Conservation (phyloP, 2,888 invertebrate species). For the Pandemis corylana region DNA sequence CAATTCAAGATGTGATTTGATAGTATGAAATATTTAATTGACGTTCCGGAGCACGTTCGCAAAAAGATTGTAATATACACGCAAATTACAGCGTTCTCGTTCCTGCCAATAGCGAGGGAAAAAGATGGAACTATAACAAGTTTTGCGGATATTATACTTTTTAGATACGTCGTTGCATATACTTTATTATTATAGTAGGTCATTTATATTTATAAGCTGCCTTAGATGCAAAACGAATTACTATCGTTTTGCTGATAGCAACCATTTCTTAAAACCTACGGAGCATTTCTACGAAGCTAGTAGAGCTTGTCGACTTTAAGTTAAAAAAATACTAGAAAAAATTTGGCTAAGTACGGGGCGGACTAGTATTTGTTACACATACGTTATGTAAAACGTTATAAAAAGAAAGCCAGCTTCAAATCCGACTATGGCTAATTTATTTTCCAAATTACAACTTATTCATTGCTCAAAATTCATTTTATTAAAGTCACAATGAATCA, state of each 20-base stretch:
- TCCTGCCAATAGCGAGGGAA: not conserved
- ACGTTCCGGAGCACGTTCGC: not conserved
- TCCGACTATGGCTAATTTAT: not conserved
- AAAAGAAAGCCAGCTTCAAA: not conserved
- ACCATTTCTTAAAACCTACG: not conserved
- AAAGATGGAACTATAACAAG: not conserved
- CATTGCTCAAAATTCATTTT: too few relatives aligned
- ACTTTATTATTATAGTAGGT: not conserved
- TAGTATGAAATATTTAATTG: not conserved
- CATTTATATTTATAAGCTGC: slow-evolving; percentile 7
- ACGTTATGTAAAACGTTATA: not conserved
- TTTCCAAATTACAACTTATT: not conserved
- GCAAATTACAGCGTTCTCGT: not conserved
- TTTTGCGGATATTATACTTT: not conserved
- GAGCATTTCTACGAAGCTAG: not conserved
- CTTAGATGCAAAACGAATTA: not conserved
- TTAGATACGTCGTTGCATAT: not conserved
- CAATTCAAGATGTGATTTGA: too few relatives aligned
- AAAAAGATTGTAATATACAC: not conserved
- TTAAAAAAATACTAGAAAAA: slow-evolving; percentile 39
- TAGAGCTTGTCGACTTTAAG: not conserved
- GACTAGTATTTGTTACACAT: slow-evolving; percentile 10
- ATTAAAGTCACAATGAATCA: too few relatives aligned
- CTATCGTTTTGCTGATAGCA: not conserved
- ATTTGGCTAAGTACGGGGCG: slow-evolving; percentile 39